A percentile compares a stretch with the other conserved stretches of the same genome.
Evolutionary conservation across 2,888 invertebrate species (phyloP).

Genomic region (Meganola albula): DNA sequence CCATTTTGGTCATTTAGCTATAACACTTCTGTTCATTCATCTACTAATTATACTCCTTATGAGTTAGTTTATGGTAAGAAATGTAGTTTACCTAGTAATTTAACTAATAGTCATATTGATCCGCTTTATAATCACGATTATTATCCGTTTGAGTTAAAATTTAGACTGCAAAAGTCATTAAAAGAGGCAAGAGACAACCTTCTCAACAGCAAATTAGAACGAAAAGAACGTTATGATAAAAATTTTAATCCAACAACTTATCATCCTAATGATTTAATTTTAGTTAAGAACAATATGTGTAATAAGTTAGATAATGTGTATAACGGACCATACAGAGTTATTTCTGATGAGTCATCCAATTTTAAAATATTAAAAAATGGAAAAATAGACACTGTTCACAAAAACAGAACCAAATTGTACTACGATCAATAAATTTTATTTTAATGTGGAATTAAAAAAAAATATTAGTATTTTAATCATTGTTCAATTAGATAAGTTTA

Average conservation of each 20-base stretch:
- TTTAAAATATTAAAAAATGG: not conserved
- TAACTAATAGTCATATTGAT: not conserved
- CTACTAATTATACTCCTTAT: not conserved
- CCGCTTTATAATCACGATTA: constrained; percentile 8
- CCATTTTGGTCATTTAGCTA: not conserved
- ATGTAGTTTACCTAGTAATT: constrained; percentile 1
- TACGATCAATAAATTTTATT: too few relatives aligned
- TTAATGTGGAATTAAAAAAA: too few relatives aligned
- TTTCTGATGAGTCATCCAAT: not conserved
- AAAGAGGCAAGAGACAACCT: not conserved
- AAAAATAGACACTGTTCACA: not conserved
- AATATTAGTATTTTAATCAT: too few relatives aligned
- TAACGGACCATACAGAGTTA: not conserved
- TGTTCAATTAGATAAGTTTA: too few relatives aligned
- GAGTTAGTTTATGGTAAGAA: constrained; percentile 3
- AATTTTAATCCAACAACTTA: not conserved
- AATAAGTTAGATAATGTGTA: constrained; percentile 1
- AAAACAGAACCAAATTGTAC: not conserved
- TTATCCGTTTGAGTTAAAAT: constrained; percentile 10
- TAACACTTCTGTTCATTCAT: not conserved
- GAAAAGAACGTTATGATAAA: not conserved
- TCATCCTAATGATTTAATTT: not conserved
- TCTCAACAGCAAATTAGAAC: not conserved
- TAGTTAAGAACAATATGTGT: not conserved
- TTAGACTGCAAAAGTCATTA: constrained; percentile 10